Evolutionary conservation across 2,888 invertebrate species (phyloP).

Genomic region (Callimorpha dominula): DNA sequence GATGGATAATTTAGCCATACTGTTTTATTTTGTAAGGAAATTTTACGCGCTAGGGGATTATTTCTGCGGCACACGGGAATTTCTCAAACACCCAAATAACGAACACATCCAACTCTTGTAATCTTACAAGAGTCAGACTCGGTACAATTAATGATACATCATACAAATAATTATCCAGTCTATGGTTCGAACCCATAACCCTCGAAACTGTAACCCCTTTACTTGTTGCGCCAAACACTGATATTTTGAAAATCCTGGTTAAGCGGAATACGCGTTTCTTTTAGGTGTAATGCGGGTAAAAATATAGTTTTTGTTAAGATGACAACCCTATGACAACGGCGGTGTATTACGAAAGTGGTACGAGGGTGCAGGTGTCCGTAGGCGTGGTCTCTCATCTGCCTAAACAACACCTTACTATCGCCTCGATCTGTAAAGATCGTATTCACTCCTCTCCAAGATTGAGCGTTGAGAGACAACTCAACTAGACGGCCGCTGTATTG

Average conservation of each 20-base stretch:
- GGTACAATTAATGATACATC: too few species aligned
- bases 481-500: neutral
- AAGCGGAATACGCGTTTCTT: neutral
- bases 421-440: constrained; percentile 39
- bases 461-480: constrained; percentile 16
- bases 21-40: too few species aligned
- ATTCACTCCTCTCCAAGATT: constrained; percentile 44
- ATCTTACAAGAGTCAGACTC: too few species aligned
- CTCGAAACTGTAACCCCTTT: too few species aligned
- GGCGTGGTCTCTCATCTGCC: constrained; percentile 62
- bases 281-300: neutral
- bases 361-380: constrained; percentile 52
- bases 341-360: constrained; percentile 58
- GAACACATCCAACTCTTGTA: too few species aligned
- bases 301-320: neutral
- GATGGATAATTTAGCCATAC: too few species aligned
- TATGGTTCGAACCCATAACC: too few species aligned
- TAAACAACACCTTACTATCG: constrained; percentile 57
- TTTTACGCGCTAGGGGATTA: too few species aligned
- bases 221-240: too few species aligned
- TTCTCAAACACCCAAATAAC: too few species aligned
- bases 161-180: too few species aligned
- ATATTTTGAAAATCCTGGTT: neutral
- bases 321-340: constrained; percentile 34
- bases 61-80: too few species aligned